A percentile compares a stretch with the other conserved stretches of the same genome.
phyloP scores from a whole-genome alignment of 2,888 invertebrate species.

The Sialis fuliginosa region DNA sequence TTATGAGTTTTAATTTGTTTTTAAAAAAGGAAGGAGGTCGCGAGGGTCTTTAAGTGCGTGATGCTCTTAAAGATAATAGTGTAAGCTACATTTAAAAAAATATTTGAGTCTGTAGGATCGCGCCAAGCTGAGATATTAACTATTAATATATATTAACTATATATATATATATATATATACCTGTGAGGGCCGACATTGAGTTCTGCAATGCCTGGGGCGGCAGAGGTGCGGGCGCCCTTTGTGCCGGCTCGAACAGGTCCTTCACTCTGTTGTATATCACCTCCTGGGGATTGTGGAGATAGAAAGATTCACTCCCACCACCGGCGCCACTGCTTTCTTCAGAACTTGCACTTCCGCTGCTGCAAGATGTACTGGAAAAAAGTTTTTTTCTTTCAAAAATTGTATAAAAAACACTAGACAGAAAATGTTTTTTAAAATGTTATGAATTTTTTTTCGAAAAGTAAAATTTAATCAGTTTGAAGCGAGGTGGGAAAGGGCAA shows the following conservation, averaged over 20 bases:
- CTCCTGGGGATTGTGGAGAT: slow-evolving; percentile 67
- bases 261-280: slow-evolving; percentile 69
- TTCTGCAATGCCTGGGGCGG: slow-evolving; percentile 22
- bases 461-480: not conserved
- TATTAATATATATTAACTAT: no score
- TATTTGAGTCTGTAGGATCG: no score
- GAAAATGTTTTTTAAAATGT: not conserved
- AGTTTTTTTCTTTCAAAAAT: not conserved
- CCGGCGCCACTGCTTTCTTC: slow-evolving; percentile 32
- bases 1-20: no score
- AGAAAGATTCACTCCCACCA: slow-evolving; percentile 52
- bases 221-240: slow-evolving; percentile 22
- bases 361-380: not conserved
- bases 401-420: not conserved
- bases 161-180: no score
- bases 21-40: no score
- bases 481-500: not conserved
- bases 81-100: no score
- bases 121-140: no score
- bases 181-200: slow-evolving; percentile 2
- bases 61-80: no score
- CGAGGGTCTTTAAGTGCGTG: no score
- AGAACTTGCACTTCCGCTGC: slow-evolving; percentile 16
- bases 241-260: slow-evolving; percentile 53
- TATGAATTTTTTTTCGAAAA: not conserved